phyloP scores from a whole-genome alignment of 2,113 vertebrate genomes.

The Axis porcinus region DNA sequence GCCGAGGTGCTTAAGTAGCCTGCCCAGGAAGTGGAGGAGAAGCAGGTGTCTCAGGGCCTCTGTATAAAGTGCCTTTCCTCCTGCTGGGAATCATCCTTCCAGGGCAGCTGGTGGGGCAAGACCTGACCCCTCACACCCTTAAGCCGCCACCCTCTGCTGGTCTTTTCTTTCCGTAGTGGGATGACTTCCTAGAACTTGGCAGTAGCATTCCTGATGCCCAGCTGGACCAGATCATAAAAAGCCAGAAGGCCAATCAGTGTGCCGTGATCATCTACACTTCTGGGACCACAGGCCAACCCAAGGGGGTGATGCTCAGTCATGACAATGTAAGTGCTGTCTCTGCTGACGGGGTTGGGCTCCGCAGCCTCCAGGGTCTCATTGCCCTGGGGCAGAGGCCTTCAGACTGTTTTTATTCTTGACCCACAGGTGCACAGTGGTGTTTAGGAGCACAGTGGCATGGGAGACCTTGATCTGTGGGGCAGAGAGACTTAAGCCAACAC shows the following conservation, averaged over 20 bases:
- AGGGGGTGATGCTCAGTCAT: slow-evolving; percentile 96
- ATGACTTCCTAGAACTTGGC: slow-evolving; percentile 90
- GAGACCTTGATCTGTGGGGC: neutral
- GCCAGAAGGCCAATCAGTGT: slow-evolving; percentile 93
- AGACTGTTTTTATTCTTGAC: neutral
- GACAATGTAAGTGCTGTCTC: slow-evolving; percentile 89
- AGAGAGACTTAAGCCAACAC: neutral
- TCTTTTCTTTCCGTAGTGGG: slow-evolving; percentile 82
- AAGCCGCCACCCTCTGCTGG: neutral
- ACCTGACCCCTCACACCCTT: neutral
- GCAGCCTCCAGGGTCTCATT: neutral
- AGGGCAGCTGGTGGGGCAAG: neutral
- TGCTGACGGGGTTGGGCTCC: rapidly evolving
- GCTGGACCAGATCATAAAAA: slow-evolving; percentile 82
- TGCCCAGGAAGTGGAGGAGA: neutral
- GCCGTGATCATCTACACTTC: slow-evolving; percentile 94
- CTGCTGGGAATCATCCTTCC: neutral
- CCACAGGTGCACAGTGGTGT: neutral
- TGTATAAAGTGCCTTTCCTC: neutral
- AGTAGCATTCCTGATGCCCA: slow-evolving; percentile 73
- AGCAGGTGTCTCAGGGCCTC: neutral
- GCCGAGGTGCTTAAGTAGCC: neutral
- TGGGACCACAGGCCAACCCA: slow-evolving; percentile 90
- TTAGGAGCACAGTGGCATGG: neutral
- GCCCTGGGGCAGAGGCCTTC: neutral